Conservation (phyloP, 2,797 vertebrate genomes). For the Poeciliopsis turneri region DNA sequence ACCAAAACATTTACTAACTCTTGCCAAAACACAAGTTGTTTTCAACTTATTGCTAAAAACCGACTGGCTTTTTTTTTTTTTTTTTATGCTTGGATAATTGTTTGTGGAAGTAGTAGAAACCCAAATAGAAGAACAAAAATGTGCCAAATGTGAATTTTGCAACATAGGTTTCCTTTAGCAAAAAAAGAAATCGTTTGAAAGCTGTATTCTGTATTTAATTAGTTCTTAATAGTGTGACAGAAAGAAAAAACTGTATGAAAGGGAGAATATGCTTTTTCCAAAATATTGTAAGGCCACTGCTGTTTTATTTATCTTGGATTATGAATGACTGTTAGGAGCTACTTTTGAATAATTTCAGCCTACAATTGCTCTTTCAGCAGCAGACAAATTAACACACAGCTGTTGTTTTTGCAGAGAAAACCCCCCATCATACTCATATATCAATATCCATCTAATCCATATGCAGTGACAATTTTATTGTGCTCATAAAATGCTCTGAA, state of each 20-base stretch:
- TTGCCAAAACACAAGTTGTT: too few species aligned
- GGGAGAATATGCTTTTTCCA: neutral
- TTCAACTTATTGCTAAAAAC: too few species aligned
- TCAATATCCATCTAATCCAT: conserved; percentile 84
- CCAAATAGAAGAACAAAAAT: too few species aligned
- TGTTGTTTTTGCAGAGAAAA: conserved; percentile 50
- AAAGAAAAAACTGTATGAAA: neutral
- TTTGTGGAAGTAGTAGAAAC: too few species aligned
- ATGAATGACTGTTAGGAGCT: conserved; percentile 21
- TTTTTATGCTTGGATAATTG: too few species aligned
- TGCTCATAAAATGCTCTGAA: conserved; percentile 89
- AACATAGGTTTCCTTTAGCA: too few species aligned
- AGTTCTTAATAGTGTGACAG: neutral
- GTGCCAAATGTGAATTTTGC: too few species aligned
- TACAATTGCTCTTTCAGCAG: conserved; percentile 50
- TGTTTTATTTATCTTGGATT: conserved; percentile 20
- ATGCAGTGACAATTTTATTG: conserved; percentile 93
- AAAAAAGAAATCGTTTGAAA: neutral
- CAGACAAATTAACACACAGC: conserved; percentile 63
- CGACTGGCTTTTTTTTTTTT: too few species aligned
- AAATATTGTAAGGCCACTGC: conserved; percentile 2
- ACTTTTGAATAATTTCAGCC: conserved; percentile 36
- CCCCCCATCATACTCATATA: conserved; percentile 65
- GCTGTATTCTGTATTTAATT: neutral
- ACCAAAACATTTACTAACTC: too few species aligned